These are phyloP conservation scores for Drosophila setifemur DNA, from an alignment of 1,140 invertebrate species.

Conservation along the genomic window DNA sequence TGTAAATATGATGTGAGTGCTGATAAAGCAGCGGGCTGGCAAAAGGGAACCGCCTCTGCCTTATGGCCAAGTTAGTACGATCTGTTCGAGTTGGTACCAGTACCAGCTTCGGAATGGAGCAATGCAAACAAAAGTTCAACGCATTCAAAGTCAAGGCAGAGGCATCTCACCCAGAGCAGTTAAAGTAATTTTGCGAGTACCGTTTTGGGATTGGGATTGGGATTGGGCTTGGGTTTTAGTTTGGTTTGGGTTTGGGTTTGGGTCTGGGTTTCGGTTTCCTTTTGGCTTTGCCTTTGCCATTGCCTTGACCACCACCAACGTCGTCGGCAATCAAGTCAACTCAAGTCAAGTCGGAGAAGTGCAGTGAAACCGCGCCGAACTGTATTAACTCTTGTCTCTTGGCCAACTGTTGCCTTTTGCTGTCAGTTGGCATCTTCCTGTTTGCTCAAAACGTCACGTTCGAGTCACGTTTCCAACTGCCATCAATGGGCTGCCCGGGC, in stretches of 20 bases:
- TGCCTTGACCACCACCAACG: slow-evolving; percentile 68
- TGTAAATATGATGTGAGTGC: slow-evolving; percentile 69
- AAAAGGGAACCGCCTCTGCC: slow-evolving; percentile 55
- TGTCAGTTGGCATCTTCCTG: slow-evolving; percentile 78
- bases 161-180: slow-evolving; percentile 1
- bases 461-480: slow-evolving; percentile 75
- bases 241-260: slow-evolving; percentile 6
- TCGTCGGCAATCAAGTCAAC: slow-evolving; percentile 71
- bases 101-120: too few species aligned
- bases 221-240: slow-evolving; percentile 24
- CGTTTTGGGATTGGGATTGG: slow-evolving; percentile 45
- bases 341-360: slow-evolving; percentile 6
- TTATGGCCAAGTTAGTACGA: slow-evolving; percentile 33
- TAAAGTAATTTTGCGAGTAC: slow-evolving; percentile 72
- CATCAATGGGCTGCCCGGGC: slow-evolving; percentile 47
- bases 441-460: slow-evolving; percentile 80
- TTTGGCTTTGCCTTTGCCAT: slow-evolving; percentile 25
- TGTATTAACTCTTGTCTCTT: slow-evolving; percentile 72
- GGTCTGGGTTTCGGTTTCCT: slow-evolving; percentile 15
- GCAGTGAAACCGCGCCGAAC: slow-evolving; percentile 59
- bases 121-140: slow-evolving; percentile 48
- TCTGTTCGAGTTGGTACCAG: too few species aligned
- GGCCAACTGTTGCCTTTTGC: slow-evolving; percentile 58
- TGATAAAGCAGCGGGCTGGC: slow-evolving; percentile 59
- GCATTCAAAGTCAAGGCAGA: slow-evolving; percentile 68